Conservation (phyloP, 2,797 vertebrate species). For the Sphenodon punctatus region DNA sequence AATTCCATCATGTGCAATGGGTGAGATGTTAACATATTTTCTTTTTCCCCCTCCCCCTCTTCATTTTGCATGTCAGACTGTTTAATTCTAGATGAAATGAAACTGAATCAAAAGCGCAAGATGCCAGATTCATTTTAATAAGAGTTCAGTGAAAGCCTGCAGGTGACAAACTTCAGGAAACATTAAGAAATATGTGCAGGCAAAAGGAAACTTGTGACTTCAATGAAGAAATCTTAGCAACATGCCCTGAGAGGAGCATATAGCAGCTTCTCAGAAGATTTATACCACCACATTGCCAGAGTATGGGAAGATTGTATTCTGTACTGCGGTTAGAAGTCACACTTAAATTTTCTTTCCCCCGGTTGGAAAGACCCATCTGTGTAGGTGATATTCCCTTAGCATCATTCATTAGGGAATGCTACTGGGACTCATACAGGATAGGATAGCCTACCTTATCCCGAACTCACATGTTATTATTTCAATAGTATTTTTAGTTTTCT, state of each 20-base stretch:
- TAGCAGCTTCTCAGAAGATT: constrained; percentile 19
- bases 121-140: constrained; percentile 49
- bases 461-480: no score
- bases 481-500: no score
- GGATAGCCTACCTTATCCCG: no score
- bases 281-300: neutral
- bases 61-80: neutral
- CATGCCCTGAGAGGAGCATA: neutral
- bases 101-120: constrained; percentile 45
- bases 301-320: fast-evolving
- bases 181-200: constrained; percentile 50
- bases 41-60: neutral
- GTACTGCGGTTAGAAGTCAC: neutral
- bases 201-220: constrained; percentile 47
- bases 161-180: constrained; percentile 61
- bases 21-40: neutral
- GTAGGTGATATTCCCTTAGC: neutral
- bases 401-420: fast-evolving
- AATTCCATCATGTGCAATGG: neutral
- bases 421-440: neutral
- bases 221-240: constrained; percentile 40
- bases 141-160: constrained; percentile 33
- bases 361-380: neutral
- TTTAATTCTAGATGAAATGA: neutral
- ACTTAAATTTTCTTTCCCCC: neutral